Conservation (phyloP, 2,113 vertebrate species). For the Xenopus borealis region DNA sequence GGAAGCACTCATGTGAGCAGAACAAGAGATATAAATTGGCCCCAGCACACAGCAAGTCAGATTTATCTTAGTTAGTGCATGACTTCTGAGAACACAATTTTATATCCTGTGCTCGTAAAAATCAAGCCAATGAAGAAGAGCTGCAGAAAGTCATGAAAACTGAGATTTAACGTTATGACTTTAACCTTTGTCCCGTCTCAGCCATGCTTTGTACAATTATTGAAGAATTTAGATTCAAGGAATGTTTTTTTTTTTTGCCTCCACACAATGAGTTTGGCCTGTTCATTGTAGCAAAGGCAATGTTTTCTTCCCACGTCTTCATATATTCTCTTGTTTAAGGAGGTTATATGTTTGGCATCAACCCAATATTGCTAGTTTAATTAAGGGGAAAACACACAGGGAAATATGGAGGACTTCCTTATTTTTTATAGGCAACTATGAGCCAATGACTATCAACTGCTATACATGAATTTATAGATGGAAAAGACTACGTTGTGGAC, state of each 20-base stretch:
- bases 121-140: slow-evolving; percentile 13
- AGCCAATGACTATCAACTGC: too few relatives aligned
- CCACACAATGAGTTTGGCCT: too few relatives aligned
- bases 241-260: not conserved
- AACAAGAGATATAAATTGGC: slow-evolving; percentile 30
- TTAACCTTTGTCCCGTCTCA: not conserved
- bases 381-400: too few relatives aligned
- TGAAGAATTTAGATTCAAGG: not conserved
- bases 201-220: not conserved
- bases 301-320: too few relatives aligned
- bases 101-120: slow-evolving; percentile 31
- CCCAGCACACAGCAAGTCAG: not conserved
- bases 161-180: slow-evolving; percentile 11
- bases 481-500: too few relatives aligned
- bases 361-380: too few relatives aligned
- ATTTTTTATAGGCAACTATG: too few relatives aligned
- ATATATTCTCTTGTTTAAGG: too few relatives aligned
- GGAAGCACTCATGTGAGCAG: slow-evolving; percentile 19
- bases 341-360: too few relatives aligned
- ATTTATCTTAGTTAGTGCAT: slow-evolving; percentile 28
- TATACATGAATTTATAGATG: too few relatives aligned
- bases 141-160: slow-evolving; percentile 4
- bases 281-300: too few relatives aligned
- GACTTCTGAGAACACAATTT: slow-evolving; percentile 23
- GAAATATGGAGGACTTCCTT: too few relatives aligned